Evolutionary conservation across 2,797 vertebrate genomes (phyloP).

Genomic region (Alfaro cultratus): DNA sequence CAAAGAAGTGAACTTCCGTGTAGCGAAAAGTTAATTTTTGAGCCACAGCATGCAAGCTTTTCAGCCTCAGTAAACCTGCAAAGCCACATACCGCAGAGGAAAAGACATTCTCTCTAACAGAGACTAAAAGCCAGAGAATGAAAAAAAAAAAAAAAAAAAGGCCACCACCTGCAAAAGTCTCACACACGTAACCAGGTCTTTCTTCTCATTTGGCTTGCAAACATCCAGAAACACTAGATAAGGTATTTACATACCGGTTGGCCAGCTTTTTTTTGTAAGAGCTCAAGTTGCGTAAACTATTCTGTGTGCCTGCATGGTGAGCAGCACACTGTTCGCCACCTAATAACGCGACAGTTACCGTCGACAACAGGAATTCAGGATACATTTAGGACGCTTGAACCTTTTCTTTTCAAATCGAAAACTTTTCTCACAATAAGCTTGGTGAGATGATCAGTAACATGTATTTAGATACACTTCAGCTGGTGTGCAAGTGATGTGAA

Average conservation of each 20-base stretch:
- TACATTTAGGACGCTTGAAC: slow-evolving; percentile 3
- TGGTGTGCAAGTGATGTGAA: not conserved
- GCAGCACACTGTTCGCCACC: slow-evolving; percentile 30
- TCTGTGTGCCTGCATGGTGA: slow-evolving; percentile 33
- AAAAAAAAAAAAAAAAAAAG: not conserved
- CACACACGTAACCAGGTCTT: slow-evolving; percentile 21
- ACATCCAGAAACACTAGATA: slow-evolving; percentile 61
- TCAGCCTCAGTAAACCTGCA: slow-evolving; percentile 37
- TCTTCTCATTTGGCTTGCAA: slow-evolving; percentile 75
- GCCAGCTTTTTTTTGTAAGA: slow-evolving; percentile 32
- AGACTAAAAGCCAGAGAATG: slow-evolving; percentile 19
- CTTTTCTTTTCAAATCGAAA: slow-evolving; percentile 2
- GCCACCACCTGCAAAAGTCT: slow-evolving; percentile 43
- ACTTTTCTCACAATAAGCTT: slow-evolving; percentile 10
- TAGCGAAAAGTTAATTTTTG: slow-evolving; percentile 28
- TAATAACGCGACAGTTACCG: slow-evolving; percentile 18
- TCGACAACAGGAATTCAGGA: slow-evolving; percentile 17
- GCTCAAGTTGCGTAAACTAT: slow-evolving; percentile 53
- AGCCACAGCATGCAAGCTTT: slow-evolving; percentile 7
- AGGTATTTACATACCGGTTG: slow-evolving; percentile 71
- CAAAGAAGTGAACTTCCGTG: slow-evolving; percentile 18
- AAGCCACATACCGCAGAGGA: slow-evolving; percentile 45
- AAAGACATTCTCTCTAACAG: slow-evolving; percentile 37
- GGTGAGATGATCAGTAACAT: slow-evolving; percentile 4
- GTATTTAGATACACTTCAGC: slow-evolving; percentile 2